Evolutionary conservation across 2,888 invertebrate genomes (phyloP).

Genomic region (Dynastes hyllus): DNA sequence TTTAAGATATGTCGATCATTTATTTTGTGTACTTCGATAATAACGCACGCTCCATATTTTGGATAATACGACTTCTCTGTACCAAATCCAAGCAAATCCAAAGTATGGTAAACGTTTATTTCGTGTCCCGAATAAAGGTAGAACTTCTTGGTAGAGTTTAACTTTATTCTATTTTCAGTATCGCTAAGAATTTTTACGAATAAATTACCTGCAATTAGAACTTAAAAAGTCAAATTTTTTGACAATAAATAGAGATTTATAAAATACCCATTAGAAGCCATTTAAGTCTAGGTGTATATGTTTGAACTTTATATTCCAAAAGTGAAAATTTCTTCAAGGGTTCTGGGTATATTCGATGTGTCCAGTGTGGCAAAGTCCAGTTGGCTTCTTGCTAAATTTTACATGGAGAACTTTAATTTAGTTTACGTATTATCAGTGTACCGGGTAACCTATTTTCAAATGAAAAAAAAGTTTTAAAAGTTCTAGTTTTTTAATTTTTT

Average conservation of each 20-base stretch:
- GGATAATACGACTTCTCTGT: slow-evolving; percentile 35
- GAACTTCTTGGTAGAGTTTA: slow-evolving; percentile 12
- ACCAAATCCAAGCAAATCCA: slow-evolving; percentile 34
- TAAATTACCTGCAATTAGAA: slow-evolving; percentile 39
- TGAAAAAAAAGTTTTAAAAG: too few relatives aligned
- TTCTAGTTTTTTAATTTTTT: too few relatives aligned
- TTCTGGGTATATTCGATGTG: slow-evolving; percentile 64
- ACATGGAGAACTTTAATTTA: slow-evolving; percentile 38
- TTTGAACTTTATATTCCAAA: slow-evolving; percentile 67
- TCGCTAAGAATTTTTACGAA: slow-evolving; percentile 45
- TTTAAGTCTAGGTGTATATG: slow-evolving; percentile 64
- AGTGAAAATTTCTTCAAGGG: slow-evolving; percentile 64
- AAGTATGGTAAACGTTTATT: slow-evolving; percentile 16
- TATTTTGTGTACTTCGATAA: slow-evolving; percentile 42
- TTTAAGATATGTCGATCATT: slow-evolving; percentile 16
- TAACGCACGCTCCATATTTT: slow-evolving; percentile 39
- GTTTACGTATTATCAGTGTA: too few relatives aligned
- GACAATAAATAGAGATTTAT: too few relatives aligned
- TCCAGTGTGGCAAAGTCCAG: slow-evolving; percentile 69
- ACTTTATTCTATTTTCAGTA: slow-evolving; percentile 37
- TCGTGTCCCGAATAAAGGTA: slow-evolving; percentile 48
- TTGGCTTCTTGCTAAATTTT: slow-evolving; percentile 64
- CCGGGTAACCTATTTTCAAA: too few relatives aligned
- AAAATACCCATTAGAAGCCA: slow-evolving; percentile 69
- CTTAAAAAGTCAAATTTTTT: not conserved